Evolutionary conservation across 2,888 invertebrate genomes (phyloP).

Genomic region (Rugalucina vietnamica): DNA sequence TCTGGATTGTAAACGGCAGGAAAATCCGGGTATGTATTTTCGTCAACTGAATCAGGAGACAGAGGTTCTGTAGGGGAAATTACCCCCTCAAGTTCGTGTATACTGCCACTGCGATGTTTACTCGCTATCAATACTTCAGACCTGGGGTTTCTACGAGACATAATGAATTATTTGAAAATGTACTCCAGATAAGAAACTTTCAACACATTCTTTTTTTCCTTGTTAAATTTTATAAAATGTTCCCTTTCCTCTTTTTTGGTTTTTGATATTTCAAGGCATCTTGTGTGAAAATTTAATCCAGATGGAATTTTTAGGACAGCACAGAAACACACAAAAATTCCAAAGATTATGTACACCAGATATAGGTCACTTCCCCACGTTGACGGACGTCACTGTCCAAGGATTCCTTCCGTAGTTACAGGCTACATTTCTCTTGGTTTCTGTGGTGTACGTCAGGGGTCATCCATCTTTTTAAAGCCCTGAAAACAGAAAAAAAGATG

Average conservation of each 20-base stretch:
- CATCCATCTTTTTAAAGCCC: background rate
- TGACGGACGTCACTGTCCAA: background rate
- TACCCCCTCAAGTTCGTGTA: slow-evolving; percentile 47
- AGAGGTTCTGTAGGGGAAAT: slow-evolving; percentile 45
- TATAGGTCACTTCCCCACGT: background rate
- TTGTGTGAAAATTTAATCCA: background rate
- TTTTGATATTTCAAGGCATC: background rate
- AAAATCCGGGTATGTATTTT: slow-evolving; percentile 42
- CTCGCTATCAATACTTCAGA: slow-evolving; percentile 67
- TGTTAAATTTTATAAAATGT: background rate
- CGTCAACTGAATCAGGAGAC: slow-evolving; percentile 31
- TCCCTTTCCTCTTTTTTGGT: background rate
- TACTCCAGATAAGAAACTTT: background rate
- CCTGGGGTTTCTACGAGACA: slow-evolving; percentile 40
- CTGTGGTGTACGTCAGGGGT: background rate
- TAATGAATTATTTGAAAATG: background rate
- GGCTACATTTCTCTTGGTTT: background rate
- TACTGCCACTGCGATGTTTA: slow-evolving; percentile 71
- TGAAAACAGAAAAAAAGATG: background rate
- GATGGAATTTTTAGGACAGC: background rate
- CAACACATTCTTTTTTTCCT: background rate
- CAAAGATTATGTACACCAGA: slow-evolving; percentile 10
- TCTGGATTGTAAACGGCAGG: slow-evolving; percentile 50
- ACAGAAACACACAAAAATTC: background rate
- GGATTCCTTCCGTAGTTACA: background rate